phyloP scores from a whole-genome alignment of 92 coral and sea anemone genomes.

The Isaurus tuberculatus region DNA sequence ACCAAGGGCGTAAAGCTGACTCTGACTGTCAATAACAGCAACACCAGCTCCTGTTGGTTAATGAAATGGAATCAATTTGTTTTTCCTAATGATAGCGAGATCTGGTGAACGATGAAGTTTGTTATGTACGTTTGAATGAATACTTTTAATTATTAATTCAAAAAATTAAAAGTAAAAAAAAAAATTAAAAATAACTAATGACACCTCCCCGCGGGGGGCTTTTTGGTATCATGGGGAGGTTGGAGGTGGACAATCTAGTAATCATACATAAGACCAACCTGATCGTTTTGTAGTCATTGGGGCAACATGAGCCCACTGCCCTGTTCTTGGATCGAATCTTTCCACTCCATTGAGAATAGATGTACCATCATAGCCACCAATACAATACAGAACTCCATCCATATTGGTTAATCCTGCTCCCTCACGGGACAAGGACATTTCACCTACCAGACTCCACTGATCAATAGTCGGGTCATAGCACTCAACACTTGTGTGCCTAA shows the following conservation, averaged over 20 bases:
- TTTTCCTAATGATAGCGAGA: too few species aligned
- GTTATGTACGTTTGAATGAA: too few species aligned
- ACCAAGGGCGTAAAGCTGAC: constrained; percentile 92
- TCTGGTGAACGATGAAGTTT: too few species aligned
- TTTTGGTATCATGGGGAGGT: too few species aligned
- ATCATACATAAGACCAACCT: constrained; percentile 57
- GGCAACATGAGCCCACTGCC: constrained; percentile 92
- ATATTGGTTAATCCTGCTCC: constrained; percentile 94
- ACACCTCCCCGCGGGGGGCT: too few species aligned
- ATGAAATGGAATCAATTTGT: not conserved
- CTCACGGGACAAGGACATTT: constrained; percentile 86
- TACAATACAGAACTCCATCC: constrained; percentile 90
- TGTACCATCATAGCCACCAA: constrained; percentile 98
- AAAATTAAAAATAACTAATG: too few species aligned
- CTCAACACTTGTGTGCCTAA: constrained; percentile 96
- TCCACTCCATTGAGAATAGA: constrained; percentile 89
- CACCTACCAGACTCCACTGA: constrained; percentile 90
- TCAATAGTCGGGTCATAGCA: constrained; percentile 98
- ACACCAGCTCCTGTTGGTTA: constrained; percentile 90
- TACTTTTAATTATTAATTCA: too few species aligned
- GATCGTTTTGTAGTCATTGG: constrained; percentile 93
- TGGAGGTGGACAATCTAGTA: too few species aligned
- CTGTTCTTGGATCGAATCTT: constrained; percentile 89
- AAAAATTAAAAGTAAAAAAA: too few species aligned
- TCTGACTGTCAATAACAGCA: constrained; percentile 89